Evolutionary conservation across 2,888 invertebrate genomes (phyloP).

Genomic region (Spilarctia lutea): DNA sequence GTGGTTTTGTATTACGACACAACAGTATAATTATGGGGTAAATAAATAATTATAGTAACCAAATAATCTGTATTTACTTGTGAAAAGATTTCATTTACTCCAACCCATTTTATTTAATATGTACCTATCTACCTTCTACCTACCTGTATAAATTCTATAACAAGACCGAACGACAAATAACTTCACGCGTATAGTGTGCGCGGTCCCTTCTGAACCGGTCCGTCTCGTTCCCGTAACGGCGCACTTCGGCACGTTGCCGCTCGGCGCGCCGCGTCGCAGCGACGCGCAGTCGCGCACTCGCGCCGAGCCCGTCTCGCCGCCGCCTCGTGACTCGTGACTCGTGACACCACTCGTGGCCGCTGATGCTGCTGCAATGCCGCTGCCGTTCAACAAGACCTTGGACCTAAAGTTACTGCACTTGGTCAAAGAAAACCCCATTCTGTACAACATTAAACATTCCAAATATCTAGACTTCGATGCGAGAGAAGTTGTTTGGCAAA

Average conservation of each 20-base stretch:
- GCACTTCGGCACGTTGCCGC: slow-evolving; percentile 56
- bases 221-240: slow-evolving; percentile 21
- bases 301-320: slow-evolving; percentile 50
- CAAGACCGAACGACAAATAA: not conserved
- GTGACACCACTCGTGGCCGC: slow-evolving; percentile 44
- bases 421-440: slow-evolving; percentile 70
- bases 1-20: too few relatives aligned
- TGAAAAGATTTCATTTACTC: too few relatives aligned
- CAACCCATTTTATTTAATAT: not conserved
- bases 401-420: slow-evolving; percentile 70
- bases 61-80: too few relatives aligned
- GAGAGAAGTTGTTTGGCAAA: slow-evolving; percentile 78
- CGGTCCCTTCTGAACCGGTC: slow-evolving; percentile 42
- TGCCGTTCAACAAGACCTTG: slow-evolving; percentile 69
- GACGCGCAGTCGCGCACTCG: slow-evolving; percentile 41
- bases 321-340: slow-evolving; percentile 30
- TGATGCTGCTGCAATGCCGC: slow-evolving; percentile 61
- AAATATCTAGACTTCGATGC: slow-evolving; percentile 73
- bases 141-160: not conserved
- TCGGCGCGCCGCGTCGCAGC: slow-evolving; percentile 35
- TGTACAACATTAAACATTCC: slow-evolving; percentile 71
- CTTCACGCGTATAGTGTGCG: slow-evolving; percentile 2
- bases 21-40: too few relatives aligned
- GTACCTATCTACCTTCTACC: too few relatives aligned
- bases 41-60: too few relatives aligned